Evolutionary conservation across 2,797 vertebrate species (phyloP).

Genomic region (Sebastes nivosus): DNA sequence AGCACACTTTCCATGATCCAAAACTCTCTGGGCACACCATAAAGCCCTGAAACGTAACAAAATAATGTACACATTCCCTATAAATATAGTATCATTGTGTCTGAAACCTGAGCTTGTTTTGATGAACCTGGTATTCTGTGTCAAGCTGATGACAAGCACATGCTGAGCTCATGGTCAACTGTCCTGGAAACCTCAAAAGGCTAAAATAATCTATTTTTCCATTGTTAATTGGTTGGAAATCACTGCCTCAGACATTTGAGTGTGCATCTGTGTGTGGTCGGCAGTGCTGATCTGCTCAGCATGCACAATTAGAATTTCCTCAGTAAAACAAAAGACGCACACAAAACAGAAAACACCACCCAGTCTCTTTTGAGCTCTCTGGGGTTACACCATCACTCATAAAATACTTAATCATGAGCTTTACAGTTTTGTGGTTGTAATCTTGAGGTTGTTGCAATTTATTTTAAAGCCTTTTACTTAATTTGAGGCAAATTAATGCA

Average conservation of each 20-base stretch:
- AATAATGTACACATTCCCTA: not conserved
- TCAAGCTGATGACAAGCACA: constrained; percentile 1
- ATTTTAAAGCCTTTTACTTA: not conserved
- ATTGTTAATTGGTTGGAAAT: constrained; percentile 7
- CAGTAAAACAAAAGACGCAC: constrained; percentile 53
- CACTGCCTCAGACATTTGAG: constrained; percentile 25
- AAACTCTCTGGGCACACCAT: not conserved
- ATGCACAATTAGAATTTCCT: constrained; percentile 53
- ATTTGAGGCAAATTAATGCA: not conserved
- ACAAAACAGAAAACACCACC: constrained; percentile 25
- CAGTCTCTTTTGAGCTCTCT: not conserved
- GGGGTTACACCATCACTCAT: constrained; percentile 25
- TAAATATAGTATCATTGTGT: not conserved
- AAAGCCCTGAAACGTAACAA: not conserved
- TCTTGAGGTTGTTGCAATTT: constrained; percentile 6
- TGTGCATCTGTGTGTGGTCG: constrained; percentile 61
- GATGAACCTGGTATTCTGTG: not conserved
- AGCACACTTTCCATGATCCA: not conserved
- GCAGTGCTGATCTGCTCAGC: constrained; percentile 33
- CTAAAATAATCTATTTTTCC: not conserved
- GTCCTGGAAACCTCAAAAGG: not conserved
- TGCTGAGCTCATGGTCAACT: not conserved
- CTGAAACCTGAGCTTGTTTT: not conserved
- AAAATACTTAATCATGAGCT: constrained; percentile 25
- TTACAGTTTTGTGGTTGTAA: constrained; percentile 32